Evolutionary conservation across 2,888 invertebrate genomes (phyloP), one percentile per base, ranked within the genome.

Genomic region (Dicyrtomina minuta): DNA sequence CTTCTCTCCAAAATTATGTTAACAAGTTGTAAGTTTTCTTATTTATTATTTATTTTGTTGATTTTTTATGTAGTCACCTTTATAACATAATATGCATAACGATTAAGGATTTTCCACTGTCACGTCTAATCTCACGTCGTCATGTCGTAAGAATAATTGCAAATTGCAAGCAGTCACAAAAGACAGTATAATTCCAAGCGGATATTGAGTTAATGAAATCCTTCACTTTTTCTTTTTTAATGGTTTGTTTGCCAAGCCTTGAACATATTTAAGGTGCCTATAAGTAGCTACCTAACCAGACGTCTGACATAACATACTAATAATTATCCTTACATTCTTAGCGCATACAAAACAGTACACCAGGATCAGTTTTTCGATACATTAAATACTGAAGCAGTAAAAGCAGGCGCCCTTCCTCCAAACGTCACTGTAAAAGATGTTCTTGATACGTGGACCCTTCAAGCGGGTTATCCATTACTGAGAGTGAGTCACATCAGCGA

Each of bases 401-500:
- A 58, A 24, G 56, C 44, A 2, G 70, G 70, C 0, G 49, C 41
- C 12, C n/a, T 73, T 6, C 64, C 72, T 12, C 66, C 58, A 6
- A 60, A 70, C 15, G 67, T 59, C 1, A 67, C 74, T 0, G 26
- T 75, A 1, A 74, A 74, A 65, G 43, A 66, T 8, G 70, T 76
- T 20, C 72, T 76, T 72, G 74, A 76, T 43, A 72, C 73, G 15
- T 76, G 74, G 74, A 75, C 74, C 4, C 61, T 65, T 12, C 69
- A 74, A 53, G 46, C 72, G 1, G 74, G 76, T 1, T 75, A 33
- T 61, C 76, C 76, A 8, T 15, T 76, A 10, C 3, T 76, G 6
- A 65, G 68, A 20, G 76, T 76, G 15, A 33, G 17, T 49, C 39
- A 46, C 13, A 24, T 56, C 5, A 13, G 3, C 1, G 58, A 58